Percentiles rank a stretch among this genome's conserved stretches.
phyloP scores from a whole-genome alignment of 2,113 vertebrate species.

The Accipiter cooperii region DNA sequence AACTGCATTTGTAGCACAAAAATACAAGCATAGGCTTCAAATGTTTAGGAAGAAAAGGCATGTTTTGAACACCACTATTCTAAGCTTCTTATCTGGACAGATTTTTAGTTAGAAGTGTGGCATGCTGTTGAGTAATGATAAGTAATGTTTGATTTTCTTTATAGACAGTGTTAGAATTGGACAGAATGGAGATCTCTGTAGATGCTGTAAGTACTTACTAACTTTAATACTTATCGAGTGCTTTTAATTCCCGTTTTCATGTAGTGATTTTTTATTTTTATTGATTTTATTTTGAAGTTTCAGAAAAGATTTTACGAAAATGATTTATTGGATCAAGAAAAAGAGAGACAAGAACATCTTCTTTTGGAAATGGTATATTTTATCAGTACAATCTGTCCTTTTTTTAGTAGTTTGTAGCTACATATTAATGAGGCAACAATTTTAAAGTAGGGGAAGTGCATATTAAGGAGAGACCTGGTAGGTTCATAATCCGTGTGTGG shows the following conservation, averaged over 20 bases:
- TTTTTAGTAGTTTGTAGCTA: neutral
- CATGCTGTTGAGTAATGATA: neutral
- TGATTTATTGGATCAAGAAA: conserved; percentile 89
- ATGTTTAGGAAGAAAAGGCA: neutral
- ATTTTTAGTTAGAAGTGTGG: neutral
- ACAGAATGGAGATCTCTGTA: conserved; percentile 89
- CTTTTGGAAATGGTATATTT: conserved; percentile 88
- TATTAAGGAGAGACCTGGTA: neutral
- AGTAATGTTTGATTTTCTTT: conserved; percentile 27
- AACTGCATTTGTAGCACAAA: neutral
- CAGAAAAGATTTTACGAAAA: conserved; percentile 86
- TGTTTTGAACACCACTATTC: neutral
- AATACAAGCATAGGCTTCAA: neutral
- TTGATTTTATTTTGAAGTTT: conserved; percentile 73
- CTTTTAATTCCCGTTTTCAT: conserved; percentile 54
- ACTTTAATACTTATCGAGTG: neutral
- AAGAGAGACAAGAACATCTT: conserved; percentile 87
- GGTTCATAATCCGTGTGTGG: neutral
- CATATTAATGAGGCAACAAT: neutral
- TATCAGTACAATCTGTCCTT: neutral
- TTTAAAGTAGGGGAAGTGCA: neutral
- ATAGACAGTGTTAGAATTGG: conserved; percentile 89
- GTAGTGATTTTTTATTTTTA: conserved; percentile 25
- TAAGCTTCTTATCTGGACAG: neutral
- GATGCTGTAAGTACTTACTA: conserved; percentile 71